A percentile compares a stretch with the other conserved stretches of the same genome.
Evolutionary conservation across 2,797 vertebrate species (phyloP).

Genomic region (Notoglanidium macrostoma): DNA sequence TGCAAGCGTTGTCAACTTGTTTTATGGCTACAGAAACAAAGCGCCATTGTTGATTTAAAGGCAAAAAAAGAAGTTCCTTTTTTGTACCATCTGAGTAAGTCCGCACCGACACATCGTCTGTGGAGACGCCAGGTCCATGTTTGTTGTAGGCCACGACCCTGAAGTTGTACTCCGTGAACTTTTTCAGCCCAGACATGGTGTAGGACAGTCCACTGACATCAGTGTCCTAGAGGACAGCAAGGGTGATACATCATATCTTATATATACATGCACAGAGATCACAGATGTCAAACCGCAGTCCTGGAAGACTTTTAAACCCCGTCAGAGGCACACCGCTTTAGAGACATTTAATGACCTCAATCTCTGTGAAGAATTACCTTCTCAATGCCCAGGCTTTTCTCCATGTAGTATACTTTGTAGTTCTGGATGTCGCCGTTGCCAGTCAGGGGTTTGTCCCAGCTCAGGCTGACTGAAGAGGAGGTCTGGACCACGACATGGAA

Average conservation of each 20-base stretch:
- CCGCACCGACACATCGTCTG: conserved; percentile 83
- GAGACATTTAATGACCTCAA: background rate
- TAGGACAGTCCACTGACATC: conserved; percentile 83
- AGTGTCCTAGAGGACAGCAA: conserved; percentile 78
- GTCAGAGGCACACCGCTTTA: no score
- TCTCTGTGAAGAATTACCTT: conserved; percentile 75
- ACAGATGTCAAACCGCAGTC: background rate
- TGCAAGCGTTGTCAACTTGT: background rate
- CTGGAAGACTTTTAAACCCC: background rate
- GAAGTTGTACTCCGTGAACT: conserved; percentile 92
- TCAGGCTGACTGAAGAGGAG: conserved; percentile 82
- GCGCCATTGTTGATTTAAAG: background rate
- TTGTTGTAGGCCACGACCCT: conserved; percentile 96
- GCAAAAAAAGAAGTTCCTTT: background rate
- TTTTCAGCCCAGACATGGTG: conserved; percentile 85
- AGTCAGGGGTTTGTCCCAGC: conserved; percentile 88
- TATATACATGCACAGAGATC: background rate
- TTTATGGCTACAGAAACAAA: background rate
- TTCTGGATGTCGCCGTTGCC: conserved; percentile 93
- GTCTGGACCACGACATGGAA: conserved; percentile 79
- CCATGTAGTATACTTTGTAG: conserved; percentile 94
- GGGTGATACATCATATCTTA: background rate
- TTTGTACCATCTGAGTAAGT: conserved; percentile 88
- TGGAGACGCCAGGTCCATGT: conserved; percentile 94
- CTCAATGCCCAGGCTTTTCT: conserved; percentile 85